Evolutionary conservation across 2,797 vertebrate species (phyloP), one percentile per base, ranked within the genome.

Genomic region (Rhinogobio ventralis): DNA sequence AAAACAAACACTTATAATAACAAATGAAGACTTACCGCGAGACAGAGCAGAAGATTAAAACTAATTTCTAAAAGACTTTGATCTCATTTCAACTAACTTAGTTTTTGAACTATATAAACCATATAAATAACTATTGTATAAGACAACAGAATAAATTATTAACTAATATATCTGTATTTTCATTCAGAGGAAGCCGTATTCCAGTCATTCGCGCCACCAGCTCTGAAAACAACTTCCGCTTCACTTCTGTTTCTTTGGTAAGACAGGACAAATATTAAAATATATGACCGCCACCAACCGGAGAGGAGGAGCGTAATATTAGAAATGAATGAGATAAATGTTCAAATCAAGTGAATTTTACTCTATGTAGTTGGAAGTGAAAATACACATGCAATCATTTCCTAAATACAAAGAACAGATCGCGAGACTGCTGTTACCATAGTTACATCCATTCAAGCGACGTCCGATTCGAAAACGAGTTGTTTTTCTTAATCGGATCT

Each of bases 121-220:
- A n/a, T 36, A 14, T 0, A 3, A 74, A 60, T 3, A 36, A 13
- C 0, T 42, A 2, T 71, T 20, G 1, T 30, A 45, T 73, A 39
- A 33, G 0, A 39, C 20, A 51, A 30, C 4, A 10, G 6, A 19
- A 30, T 57, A 10, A 83, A 15, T 28, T 0, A 42, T 55, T 1
- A n/a, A n/a, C 42, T 25, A 36, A 33, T 28, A 8, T 60, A 10
- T 46, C 10, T 57, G 71, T 36, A 9, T 39, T 83, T 68, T 83
- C 3, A 67, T 30, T 67, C n/a, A 20, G 6, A 10, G 33, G 2
- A 49, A 33, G 23, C 30, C 13, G 10, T 66, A 9, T 51, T 20
- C 20, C 33, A 57, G 74, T n/a, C 55, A 79, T 85, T 85, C 83
- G 67, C 83, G 76, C 83, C 76, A 51, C 64, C 17, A 64, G 68